Conservation (phyloP, 2,113 vertebrate genomes). For the Scomber scombrus region DNA sequence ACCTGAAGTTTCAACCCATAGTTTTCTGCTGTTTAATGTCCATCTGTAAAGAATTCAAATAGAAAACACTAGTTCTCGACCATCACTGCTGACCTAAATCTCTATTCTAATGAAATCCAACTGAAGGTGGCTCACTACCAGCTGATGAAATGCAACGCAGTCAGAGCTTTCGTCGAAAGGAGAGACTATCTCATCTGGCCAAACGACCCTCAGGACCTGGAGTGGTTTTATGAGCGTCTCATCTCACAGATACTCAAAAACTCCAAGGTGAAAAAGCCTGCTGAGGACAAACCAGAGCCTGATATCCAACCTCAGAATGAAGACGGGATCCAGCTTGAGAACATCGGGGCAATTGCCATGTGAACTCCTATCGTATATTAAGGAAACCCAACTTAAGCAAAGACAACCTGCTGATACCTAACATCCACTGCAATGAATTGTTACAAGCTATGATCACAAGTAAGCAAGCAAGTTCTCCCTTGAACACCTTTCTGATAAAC, state of each 20-base stretch:
- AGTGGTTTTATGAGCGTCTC: constrained; percentile 90
- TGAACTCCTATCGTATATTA: constrained; percentile 15
- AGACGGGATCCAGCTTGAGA: constrained; percentile 17
- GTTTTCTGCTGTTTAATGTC: too few relatives aligned
- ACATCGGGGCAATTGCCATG: not conserved
- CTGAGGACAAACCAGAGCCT: constrained; percentile 15
- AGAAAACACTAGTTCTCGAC: not conserved
- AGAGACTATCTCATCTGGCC: constrained; percentile 89
- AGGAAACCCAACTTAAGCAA: not conserved
- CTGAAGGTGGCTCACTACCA: constrained; percentile 87
- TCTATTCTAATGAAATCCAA: not conserved
- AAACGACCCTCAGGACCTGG: constrained; percentile 90
- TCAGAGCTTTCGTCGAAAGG: constrained; percentile 86
- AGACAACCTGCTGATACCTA: not conserved
- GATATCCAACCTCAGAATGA: not conserved
- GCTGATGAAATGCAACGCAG: constrained; percentile 85
- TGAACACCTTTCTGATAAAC: not conserved
- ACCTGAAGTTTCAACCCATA: too few relatives aligned
- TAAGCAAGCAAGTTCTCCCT: too few relatives aligned
- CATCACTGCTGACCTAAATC: not conserved
- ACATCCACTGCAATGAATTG: not conserved
- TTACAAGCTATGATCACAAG: not conserved
- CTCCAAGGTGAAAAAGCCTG: constrained; percentile 62
- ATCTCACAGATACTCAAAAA: constrained; percentile 83
- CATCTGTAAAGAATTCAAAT: not conserved